phyloP scores from a whole-genome alignment of 2,113 vertebrate species.

The Syrmaticus mikado region DNA sequence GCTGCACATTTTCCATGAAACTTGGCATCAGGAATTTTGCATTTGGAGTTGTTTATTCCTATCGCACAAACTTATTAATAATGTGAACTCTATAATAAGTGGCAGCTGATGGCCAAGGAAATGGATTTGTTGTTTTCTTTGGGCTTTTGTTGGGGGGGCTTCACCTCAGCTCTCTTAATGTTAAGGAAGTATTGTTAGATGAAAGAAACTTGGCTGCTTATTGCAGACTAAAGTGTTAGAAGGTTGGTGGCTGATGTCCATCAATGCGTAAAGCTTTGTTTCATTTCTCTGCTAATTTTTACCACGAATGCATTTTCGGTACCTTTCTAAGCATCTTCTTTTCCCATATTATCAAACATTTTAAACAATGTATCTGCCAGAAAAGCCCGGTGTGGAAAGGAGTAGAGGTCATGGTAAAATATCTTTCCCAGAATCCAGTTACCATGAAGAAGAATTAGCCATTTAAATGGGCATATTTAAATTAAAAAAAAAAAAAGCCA shows the following conservation, averaged over 20 bases:
- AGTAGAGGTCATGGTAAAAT: not conserved
- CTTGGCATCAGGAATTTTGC: not conserved
- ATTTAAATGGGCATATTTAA: not conserved
- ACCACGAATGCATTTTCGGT: not conserved
- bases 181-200: not conserved
- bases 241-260: not conserved
- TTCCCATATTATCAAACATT: not conserved
- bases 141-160: not conserved
- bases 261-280: not conserved
- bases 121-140: not conserved
- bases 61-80: not conserved
- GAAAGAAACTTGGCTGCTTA: not conserved
- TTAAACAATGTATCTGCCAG: not conserved
- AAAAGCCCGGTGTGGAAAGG: not conserved
- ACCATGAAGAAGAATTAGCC: not conserved
- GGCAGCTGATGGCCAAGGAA: not conserved
- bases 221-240: not conserved
- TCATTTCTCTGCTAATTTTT: not conserved
- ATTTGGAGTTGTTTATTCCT: not conserved
- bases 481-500: not conserved
- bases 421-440: not conserved
- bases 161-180: not conserved
- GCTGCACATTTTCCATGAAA: not conserved
- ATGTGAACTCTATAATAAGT: not conserved
- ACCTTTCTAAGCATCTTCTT: not conserved